Evolutionary conservation across 64 coral and sea anemone species (phyloP), one percentile per base, ranked within the genome.

Genomic region (Pachyseris speciosa): DNA sequence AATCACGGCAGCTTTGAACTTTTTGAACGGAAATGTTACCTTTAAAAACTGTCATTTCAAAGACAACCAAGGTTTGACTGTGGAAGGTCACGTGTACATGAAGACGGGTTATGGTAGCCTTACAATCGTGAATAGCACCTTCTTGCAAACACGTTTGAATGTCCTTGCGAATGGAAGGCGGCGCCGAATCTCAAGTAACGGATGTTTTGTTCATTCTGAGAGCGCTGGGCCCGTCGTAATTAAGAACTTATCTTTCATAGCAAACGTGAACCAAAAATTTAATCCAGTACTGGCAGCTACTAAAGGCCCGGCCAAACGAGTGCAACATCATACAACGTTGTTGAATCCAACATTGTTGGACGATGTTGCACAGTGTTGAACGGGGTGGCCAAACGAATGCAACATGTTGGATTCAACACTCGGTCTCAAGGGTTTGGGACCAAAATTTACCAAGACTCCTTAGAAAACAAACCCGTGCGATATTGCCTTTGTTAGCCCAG

Each of bases 31-130:
- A 8, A 71, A 83, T 25, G 37, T 28, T 15, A 52, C 61, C 26
- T 60, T 91, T 29, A 83, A 41, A 16, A 69, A 83, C 6, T 91
- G 89, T 28, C 15, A 37, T 8, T 91, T 91, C 43, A 83, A 72
- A 37, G 26, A 91, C 58, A 91, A 91, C 31, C 15, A 32, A 19
- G 80, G 63, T 37, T 65, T 68, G 5, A 45, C 43, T 1, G 17
- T 53, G 11, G 48, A 65, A 2, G 89, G 75, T 38, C 64, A 83
- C 27, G 38, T 91, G 1, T 73, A 76, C 1, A 58, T 71, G 44
- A 63, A 91, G 8, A 44, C 67, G 28, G 89, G 89, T 7, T 83
- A 45, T 15, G 63, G 75, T 13, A 45, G 44, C 7, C 51, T 91
- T 1, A 80, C 31, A 8, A 83, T 91, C 27, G 25, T 24, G 2